A percentile compares a stretch with the other conserved stretches of the same genome.
phyloP scores from a whole-genome alignment of 2,888 invertebrate species.

The Gymnocheta viridis region DNA sequence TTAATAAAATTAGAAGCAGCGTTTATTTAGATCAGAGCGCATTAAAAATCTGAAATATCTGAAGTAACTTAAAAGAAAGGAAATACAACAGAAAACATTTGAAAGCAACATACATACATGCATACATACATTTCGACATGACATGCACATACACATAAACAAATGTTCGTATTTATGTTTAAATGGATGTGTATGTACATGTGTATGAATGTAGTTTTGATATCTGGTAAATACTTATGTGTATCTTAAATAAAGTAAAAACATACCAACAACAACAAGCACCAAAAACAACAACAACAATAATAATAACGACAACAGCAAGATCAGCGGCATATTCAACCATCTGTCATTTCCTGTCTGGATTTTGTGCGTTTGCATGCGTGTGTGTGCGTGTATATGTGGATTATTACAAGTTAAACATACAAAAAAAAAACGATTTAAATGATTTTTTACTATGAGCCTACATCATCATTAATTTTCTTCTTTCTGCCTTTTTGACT shows the following conservation, averaged over 20 bases:
- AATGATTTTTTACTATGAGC: slow-evolving; percentile 63
- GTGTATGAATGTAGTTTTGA: slow-evolving; percentile 4
- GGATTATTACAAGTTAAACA: slow-evolving; percentile 59
- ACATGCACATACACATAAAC: not conserved
- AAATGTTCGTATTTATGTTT: slow-evolving; percentile 24
- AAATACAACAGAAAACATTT: slow-evolving; percentile 6
- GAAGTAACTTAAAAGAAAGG: slow-evolving; percentile 12
- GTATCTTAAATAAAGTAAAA: slow-evolving; percentile 40
- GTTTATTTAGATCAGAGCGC: not conserved
- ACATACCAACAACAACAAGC: slow-evolving; percentile 18
- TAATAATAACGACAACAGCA: slow-evolving; percentile 26
- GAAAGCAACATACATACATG: not conserved
- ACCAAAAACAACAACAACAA: slow-evolving; percentile 31
- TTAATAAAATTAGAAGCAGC: too few species aligned
- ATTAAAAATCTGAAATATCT: not conserved
- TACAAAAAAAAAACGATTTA: slow-evolving; percentile 30
- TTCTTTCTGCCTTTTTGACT: slow-evolving; percentile 26
- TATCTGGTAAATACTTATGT: slow-evolving; percentile 46
- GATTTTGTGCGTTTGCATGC: slow-evolving; percentile 36
- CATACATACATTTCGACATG: not conserved
- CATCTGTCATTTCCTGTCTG: slow-evolving; percentile 69
- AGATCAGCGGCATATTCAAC: slow-evolving; percentile 55
- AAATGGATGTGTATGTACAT: not conserved
- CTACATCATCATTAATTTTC: slow-evolving; percentile 50
- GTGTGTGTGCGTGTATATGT: slow-evolving; percentile 8